Evolutionary conservation across 2,797 vertebrate genomes (phyloP).

Genomic region (Picus viridis): DNA sequence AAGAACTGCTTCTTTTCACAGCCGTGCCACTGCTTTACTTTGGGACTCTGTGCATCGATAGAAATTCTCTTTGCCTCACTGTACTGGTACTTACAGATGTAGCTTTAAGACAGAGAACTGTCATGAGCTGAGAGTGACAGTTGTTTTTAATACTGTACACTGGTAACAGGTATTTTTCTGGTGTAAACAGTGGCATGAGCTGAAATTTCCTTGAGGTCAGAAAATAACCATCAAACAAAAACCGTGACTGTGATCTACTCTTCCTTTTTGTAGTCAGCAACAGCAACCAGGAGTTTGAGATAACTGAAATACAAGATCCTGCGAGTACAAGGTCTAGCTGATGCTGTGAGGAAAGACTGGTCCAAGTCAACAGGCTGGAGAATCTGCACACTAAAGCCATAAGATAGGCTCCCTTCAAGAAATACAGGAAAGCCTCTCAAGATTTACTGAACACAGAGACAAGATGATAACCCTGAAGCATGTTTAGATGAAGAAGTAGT

Average conservation of each 20-base stretch:
- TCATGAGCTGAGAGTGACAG: neutral
- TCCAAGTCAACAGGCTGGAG: neutral
- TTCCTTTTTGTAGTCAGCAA: neutral
- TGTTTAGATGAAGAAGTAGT: neutral
- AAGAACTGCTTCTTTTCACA: neutral
- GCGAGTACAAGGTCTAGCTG: neutral
- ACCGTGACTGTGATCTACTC: neutral
- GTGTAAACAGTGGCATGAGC: neutral
- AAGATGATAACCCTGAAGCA: neutral
- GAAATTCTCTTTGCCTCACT: neutral
- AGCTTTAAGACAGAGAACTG: neutral
- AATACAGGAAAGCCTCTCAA: neutral
- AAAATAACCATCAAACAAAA: no score
- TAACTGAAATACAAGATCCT: neutral
- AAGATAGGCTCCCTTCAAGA: neutral
- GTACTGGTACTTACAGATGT: neutral
- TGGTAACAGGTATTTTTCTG: neutral
- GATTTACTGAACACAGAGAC: neutral
- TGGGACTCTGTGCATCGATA: neutral
- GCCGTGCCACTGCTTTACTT: neutral
- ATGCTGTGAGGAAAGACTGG: neutral
- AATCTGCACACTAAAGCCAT: neutral
- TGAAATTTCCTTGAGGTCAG: neutral
- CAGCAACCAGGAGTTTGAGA: neutral
- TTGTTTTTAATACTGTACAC: neutral